A percentile compares a stretch with the other conserved stretches of the same genome.
Conservation (phyloP, 2,797 vertebrate species). For the Rhadinocentrus ornatus region DNA sequence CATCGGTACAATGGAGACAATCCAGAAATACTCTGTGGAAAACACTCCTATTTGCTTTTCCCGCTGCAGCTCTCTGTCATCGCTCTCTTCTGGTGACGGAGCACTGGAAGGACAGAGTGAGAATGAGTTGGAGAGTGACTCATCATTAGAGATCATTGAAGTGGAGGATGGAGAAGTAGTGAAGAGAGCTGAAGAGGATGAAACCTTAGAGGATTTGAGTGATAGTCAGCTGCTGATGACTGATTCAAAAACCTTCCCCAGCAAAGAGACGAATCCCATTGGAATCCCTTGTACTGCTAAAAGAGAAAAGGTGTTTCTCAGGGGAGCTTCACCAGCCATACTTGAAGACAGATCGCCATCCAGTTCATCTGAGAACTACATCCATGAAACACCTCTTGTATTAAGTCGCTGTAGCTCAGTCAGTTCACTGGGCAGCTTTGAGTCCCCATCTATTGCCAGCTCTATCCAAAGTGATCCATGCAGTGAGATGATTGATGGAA, state of each 20-base stretch:
- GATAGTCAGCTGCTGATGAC: conserved; percentile 85
- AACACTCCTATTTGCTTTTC: conserved; percentile 95
- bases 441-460: conserved; percentile 95
- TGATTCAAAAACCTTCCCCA: conserved; percentile 76
- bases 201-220: conserved; percentile 84
- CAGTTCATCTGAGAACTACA: conserved; percentile 96
- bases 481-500: conserved; percentile 97
- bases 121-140: conserved; percentile 92
- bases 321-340: conserved; percentile 80
- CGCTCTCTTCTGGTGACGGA: conserved; percentile 92
- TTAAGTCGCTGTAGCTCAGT: conserved; percentile 98
- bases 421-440: conserved; percentile 96
- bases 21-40: conserved; percentile 92
- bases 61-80: conserved; percentile 95
- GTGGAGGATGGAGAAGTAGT: conserved; percentile 85
- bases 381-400: conserved; percentile 97
- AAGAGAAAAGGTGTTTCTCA: conserved; percentile 86
- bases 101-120: conserved; percentile 91
- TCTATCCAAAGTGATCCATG: conserved; percentile 98
- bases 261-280: conserved; percentile 84
- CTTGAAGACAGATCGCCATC: conserved; percentile 93
- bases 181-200: conserved; percentile 77
- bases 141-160: conserved; percentile 95
- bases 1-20: conserved; percentile 83
- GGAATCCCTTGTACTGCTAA: conserved; percentile 85